Conservation (phyloP, 2,888 invertebrate genomes). For the Clitarchus hookeri region DNA sequence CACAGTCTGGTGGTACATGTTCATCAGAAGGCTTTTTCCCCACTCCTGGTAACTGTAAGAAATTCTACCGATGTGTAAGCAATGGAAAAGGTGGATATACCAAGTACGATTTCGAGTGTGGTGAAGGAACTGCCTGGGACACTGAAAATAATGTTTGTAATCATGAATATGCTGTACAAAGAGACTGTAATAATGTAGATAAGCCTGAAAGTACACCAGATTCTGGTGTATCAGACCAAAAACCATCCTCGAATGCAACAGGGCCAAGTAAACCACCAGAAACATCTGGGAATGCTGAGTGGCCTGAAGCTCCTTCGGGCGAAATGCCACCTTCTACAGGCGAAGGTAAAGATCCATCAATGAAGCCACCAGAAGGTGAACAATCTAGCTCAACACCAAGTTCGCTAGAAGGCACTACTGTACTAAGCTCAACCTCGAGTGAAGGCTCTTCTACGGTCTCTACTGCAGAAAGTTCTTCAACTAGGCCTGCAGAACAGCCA, state of each 20-base stretch:
- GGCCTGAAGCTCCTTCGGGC: neutral
- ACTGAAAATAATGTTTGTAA: conserved; percentile 61
- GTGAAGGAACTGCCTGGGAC: conserved; percentile 64
- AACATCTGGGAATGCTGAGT: neutral
- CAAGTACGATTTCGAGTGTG: conserved; percentile 60
- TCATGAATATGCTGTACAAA: conserved; percentile 48
- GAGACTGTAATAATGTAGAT: conserved; percentile 26
- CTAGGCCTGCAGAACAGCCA: neutral
- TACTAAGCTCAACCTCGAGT: neutral
- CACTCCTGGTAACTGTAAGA: conserved; percentile 63
- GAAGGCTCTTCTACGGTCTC: neutral
- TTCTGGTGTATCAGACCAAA: neutral
- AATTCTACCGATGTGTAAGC: conserved; percentile 67
- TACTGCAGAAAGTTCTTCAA: neutral
- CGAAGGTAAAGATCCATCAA: conserved; percentile 10
- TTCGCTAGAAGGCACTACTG: neutral
- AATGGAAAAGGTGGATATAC: conserved; percentile 55
- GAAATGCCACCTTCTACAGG: neutral
- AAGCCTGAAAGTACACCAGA: neutral
- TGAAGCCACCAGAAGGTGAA: conserved; percentile 17
- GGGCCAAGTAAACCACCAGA: neutral
- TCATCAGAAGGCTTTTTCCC: conserved; percentile 65
- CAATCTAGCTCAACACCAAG: neutral
- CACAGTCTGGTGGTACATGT: conserved; percentile 4
- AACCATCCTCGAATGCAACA: neutral